These are phyloP conservation scores for Oreocharis arfaki DNA, from an alignment of 2,113 vertebrate species.

Conservation along the genomic window DNA sequence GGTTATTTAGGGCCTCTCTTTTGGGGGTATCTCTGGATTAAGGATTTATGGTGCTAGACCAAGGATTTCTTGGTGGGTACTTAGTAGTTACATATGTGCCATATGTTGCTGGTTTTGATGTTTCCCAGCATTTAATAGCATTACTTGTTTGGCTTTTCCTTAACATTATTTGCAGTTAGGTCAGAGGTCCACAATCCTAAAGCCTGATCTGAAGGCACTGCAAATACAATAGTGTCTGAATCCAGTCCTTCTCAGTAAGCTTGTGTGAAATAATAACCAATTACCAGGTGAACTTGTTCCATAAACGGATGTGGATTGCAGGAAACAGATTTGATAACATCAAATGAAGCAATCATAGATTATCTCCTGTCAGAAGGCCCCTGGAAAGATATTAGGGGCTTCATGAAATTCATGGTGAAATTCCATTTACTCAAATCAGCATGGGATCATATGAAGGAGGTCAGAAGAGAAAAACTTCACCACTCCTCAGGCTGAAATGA, in stretches of 20 bases:
- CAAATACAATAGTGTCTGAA: not conserved
- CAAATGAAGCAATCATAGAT: not conserved
- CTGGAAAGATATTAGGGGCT: not conserved
- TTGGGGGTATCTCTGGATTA: constrained; percentile 29
- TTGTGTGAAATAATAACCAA: not conserved
- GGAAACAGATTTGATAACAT: not conserved
- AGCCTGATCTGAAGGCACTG: not conserved
- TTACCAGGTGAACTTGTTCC: not conserved
- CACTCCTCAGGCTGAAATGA: not conserved
- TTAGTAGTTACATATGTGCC: not conserved
- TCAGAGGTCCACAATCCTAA: not conserved
- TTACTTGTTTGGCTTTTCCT: not conserved
- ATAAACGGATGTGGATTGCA: not conserved
- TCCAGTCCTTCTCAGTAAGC: not conserved
- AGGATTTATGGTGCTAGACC: constrained; percentile 8
- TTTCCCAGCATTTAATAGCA: not conserved
- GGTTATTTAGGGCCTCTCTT: constrained; percentile 34
- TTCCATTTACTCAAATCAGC: not conserved
- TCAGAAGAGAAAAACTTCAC: not conserved
- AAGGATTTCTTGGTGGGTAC: not conserved
- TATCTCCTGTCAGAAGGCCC: not conserved
- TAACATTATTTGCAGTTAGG: not conserved
- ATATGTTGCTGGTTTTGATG: constrained; percentile 44
- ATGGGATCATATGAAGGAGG: not conserved
- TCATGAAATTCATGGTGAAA: not conserved